These are phyloP conservation scores for Actias luna DNA, from an alignment of 2,888 invertebrate species.

Conservation along the genomic window DNA sequence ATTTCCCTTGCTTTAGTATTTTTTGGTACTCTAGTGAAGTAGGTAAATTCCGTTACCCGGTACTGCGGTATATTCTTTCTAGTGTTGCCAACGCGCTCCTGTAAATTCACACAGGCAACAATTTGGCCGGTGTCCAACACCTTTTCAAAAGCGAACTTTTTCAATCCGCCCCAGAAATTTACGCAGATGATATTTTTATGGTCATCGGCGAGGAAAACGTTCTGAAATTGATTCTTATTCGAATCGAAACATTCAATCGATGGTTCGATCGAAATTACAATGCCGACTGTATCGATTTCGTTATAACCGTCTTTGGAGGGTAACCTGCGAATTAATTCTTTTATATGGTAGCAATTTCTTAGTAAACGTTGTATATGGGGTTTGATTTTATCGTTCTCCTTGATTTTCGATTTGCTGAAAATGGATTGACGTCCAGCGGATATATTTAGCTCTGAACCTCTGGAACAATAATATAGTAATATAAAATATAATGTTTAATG, in stretches of 20 bases:
- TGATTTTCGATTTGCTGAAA: constrained; percentile 56
- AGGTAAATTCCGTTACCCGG: constrained; percentile 83
- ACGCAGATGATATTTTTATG: constrained; percentile 77
- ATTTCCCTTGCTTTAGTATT: constrained; percentile 69
- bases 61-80: constrained; percentile 79
- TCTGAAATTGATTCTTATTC: constrained; percentile 70
- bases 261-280: constrained; percentile 82
- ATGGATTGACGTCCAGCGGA: constrained; percentile 77
- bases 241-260: constrained; percentile 62
- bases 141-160: constrained; percentile 77
- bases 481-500: too few species aligned
- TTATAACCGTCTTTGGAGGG: constrained; percentile 69
- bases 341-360: constrained; percentile 72
- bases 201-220: constrained; percentile 82
- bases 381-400: constrained; percentile 38
- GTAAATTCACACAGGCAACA: constrained; percentile 84
- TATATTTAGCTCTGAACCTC: constrained; percentile 78
- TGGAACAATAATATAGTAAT: constrained; percentile 52
- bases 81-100: constrained; percentile 79
- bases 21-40: constrained; percentile 84
- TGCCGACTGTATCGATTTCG: constrained; percentile 88
- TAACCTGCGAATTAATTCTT: constrained; percentile 59
- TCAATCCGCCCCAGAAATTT: constrained; percentile 80
- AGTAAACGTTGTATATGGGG: constrained; percentile 34
- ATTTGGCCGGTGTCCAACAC: constrained; percentile 80